These are phyloP conservation scores for Cantharis flavilabris DNA, from an alignment of 2,888 invertebrate genomes.

Conservation along the genomic window DNA sequence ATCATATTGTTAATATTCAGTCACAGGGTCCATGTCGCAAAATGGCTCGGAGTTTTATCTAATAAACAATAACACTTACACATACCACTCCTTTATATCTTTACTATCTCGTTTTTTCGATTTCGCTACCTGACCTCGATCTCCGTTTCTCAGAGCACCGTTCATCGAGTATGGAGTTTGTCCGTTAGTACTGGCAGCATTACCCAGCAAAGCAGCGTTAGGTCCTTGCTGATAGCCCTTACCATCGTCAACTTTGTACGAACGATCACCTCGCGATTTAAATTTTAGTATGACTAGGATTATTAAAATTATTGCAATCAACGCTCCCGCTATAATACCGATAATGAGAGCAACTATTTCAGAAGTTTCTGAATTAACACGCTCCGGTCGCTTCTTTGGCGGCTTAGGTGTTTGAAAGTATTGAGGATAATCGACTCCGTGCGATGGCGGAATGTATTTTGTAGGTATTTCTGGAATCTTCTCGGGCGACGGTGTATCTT, in stretches of 20 bases:
- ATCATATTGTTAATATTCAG: conserved; percentile 14
- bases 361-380: conserved; percentile 70
- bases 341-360: conserved; percentile 79
- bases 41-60: conserved; percentile 49
- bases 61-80: conserved; percentile 60
- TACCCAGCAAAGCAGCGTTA: conserved; percentile 75
- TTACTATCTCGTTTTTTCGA: conserved; percentile 76
- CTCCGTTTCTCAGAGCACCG: conserved; percentile 59
- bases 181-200: conserved; percentile 56
- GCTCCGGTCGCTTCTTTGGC: conserved; percentile 53
- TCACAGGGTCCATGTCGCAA: conserved; percentile 25
- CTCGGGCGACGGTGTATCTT: conserved; percentile 35
- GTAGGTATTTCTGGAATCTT: conserved; percentile 36
- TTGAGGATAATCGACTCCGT: conserved; percentile 44
- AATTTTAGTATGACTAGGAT: conserved; percentile 89
- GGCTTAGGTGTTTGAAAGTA: conserved; percentile 52
- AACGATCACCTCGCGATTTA: conserved; percentile 83
- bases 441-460: conserved; percentile 44
- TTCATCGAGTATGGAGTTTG: conserved; percentile 59
- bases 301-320: conserved; percentile 88
- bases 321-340: conserved; percentile 87
- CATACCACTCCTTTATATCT: conserved; percentile 97
- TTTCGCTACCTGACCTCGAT: conserved; percentile 47
- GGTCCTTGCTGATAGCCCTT: conserved; percentile 78
- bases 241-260: conserved; percentile 90